Evolutionary conservation across 2,113 vertebrate species (phyloP).

Genomic region (Labeo catla): DNA sequence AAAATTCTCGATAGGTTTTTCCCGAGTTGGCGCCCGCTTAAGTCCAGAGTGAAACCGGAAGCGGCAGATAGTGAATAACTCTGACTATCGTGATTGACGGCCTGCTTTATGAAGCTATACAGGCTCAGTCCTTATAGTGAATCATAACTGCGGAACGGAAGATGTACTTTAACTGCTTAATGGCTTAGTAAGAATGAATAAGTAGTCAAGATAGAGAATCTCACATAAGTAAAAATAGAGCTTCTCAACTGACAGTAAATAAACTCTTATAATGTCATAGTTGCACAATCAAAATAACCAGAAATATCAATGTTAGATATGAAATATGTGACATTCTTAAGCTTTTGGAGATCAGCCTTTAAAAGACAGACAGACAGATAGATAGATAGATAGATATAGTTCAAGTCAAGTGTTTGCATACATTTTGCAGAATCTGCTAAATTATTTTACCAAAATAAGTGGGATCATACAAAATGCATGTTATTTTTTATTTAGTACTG

Average conservation of each 20-base stretch:
- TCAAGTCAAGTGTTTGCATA: too few species aligned
- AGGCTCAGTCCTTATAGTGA: neutral
- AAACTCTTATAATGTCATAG: neutral
- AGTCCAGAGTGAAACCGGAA: slow-evolving; percentile 48
- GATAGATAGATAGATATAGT: neutral
- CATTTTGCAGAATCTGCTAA: too few species aligned
- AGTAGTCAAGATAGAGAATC: neutral
- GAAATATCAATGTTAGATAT: neutral
- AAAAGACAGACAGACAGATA: too few species aligned
- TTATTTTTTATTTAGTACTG: too few species aligned
- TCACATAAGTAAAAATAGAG: neutral
- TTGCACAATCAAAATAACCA: neutral
- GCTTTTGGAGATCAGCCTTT: neutral
- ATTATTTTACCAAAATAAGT: too few species aligned
- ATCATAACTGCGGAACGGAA: neutral
- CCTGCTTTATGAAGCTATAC: neutral
- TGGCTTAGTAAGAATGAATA: neutral
- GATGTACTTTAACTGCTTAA: neutral
- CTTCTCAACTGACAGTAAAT: neutral
- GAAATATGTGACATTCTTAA: neutral
- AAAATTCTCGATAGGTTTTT: neutral
- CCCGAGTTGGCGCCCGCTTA: neutral
- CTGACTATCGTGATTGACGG: slow-evolving; percentile 9
- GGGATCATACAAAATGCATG: too few species aligned
- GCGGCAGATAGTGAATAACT: slow-evolving; percentile 16